phyloP scores from a whole-genome alignment of 2,888 invertebrate genomes.

The Nematopogon swammerdamellus region DNA sequence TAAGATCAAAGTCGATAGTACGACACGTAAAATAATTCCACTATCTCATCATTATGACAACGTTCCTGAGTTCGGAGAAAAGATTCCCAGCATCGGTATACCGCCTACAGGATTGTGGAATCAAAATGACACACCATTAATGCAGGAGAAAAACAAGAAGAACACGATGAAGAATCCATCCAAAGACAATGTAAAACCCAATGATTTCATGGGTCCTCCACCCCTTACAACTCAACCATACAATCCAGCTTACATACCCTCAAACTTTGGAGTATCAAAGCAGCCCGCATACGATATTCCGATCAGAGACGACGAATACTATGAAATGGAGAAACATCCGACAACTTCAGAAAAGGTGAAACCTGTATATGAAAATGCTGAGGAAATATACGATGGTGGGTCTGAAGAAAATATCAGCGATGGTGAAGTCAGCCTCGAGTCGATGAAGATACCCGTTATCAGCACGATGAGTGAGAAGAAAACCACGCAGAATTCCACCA shows the following conservation, averaged over 20 bases:
- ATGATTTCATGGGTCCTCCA: slow-evolving; percentile 12
- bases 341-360: slow-evolving; percentile 21
- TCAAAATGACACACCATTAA: slow-evolving; percentile 5
- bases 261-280: slow-evolving; percentile 26
- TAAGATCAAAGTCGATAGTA: slow-evolving; percentile 33
- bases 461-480: slow-evolving; percentile 31
- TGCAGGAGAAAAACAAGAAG: neutral
- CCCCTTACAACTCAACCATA: slow-evolving; percentile 24
- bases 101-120: slow-evolving; percentile 39
- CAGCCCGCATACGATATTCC: slow-evolving; percentile 48
- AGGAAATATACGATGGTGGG: slow-evolving; percentile 45
- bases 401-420: slow-evolving; percentile 30
- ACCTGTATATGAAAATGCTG: slow-evolving; percentile 39
- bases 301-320: slow-evolving; percentile 37
- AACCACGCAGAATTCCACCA: slow-evolving; percentile 15
- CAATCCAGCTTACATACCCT: slow-evolving; percentile 31
- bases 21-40: slow-evolving; percentile 42
- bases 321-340: slow-evolving; percentile 20
- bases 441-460: slow-evolving; percentile 44
- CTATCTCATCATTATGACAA: slow-evolving; percentile 28
- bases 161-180: neutral
- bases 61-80: slow-evolving; percentile 36
- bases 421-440: slow-evolving; percentile 44
- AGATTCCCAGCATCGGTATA: slow-evolving; percentile 34
- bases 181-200: slow-evolving; percentile 3